Evolutionary conservation across 1,140 invertebrate species (phyloP).

Genomic region (Ceratosolen solmsi): DNA sequence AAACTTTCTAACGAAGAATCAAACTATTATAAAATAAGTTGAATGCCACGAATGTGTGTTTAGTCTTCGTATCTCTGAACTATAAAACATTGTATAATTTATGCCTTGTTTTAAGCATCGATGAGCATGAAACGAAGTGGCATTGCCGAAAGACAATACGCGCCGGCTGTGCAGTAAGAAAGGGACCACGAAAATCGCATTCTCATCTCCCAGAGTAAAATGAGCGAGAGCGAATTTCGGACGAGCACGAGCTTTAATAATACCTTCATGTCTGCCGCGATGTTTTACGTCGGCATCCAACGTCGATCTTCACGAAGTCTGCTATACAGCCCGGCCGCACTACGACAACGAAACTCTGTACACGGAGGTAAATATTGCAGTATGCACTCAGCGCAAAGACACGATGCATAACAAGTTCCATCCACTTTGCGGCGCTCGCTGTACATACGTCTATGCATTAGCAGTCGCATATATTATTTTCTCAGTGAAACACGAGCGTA

Average conservation of each 20-base stretch:
- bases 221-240: not conserved
- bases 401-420: conserved; percentile 59
- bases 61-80: not conserved
- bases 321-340: not conserved
- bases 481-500: conserved; percentile 57
- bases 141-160: not conserved
- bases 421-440: conserved; percentile 48
- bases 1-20: no score
- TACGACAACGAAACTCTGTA: not conserved
- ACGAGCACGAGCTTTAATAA: no score
- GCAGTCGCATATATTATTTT: conserved; percentile 70
- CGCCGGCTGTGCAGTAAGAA: not conserved
- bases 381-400: conserved; percentile 69
- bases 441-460: conserved; percentile 67
- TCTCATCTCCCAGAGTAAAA: not conserved
- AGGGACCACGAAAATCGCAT: not conserved
- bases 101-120: not conserved
- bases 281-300: not conserved
- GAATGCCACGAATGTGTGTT: not conserved
- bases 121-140: not conserved
- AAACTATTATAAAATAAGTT: not conserved
- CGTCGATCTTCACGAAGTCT: not conserved
- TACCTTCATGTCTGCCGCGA: not conserved
- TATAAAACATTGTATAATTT: not conserved
- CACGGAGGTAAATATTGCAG: conserved; percentile 69